Base-by-base conservation (phyloP, 2,113 vertebrate genomes). In the Harpagus bidentatus region DNA sequence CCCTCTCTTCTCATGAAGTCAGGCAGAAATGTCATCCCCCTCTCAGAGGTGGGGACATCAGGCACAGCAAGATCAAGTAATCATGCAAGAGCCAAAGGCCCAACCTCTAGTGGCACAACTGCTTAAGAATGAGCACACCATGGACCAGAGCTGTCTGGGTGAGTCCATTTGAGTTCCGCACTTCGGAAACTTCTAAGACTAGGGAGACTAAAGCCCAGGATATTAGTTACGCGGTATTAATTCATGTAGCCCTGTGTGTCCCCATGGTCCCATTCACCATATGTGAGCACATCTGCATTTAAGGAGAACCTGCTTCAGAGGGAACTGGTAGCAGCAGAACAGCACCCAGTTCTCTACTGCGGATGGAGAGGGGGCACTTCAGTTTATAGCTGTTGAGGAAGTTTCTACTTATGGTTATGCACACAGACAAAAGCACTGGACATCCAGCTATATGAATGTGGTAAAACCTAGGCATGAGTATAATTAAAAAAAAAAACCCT, bases 131-230 rank as follows among this genome's bases (percentile, higher is more conserved):
- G 0, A 92, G 38, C 13, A 18, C 21, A 9, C 21, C 6, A 36
- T 25, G 38, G 28, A 28, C 18, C 62, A 66, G 42, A 89, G n/a
- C 22, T 48, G 23, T 22, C 47, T 47, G 20, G 14, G 10, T 65
- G 47, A 67, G 43, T 52, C 43, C 42, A 59, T 87, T 82, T 0
- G 0, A 79, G 31, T 66, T 80, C 61, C 0, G 1, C 13, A 29
- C 1, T 0, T 45, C 2, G 5, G 62, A 42, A 61, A 66, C 38
- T 87, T 90, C n/a, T 83, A 55, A 34, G 47, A 16, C 7, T 10
- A 58, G n/a, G 23, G 28, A 88, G 25, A 69, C n/a, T 84, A 79
- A 86, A 85, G 25, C 38, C 52, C 23, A 53, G 21, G 34, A 28
- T 80, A 48, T 56, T 63, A 61, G 31, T 71, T 34, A 86, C 15